phyloP scores from a whole-genome alignment of 2,888 invertebrate genomes.

The Lamproptera curius region DNA sequence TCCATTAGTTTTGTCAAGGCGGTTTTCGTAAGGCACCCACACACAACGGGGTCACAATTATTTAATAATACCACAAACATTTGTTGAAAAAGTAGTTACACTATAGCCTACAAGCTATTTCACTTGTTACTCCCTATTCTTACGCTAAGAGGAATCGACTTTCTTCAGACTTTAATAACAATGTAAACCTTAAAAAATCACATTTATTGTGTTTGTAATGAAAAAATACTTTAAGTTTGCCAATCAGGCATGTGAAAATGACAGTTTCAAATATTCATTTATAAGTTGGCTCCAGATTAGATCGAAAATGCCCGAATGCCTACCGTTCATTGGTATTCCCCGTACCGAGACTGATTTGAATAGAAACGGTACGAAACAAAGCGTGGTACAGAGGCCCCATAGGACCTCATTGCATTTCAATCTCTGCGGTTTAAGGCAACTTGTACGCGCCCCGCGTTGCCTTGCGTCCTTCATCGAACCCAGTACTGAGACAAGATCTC shows the following conservation, averaged over 20 bases:
- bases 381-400: slow-evolving; percentile 10
- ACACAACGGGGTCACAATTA: slow-evolving; percentile 28
- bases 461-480: slow-evolving; percentile 54
- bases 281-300: too few species aligned
- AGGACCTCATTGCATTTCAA: slow-evolving; percentile 13
- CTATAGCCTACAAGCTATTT: not conserved
- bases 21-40: slow-evolving; percentile 63
- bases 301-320: slow-evolving; percentile 16
- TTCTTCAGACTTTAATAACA: too few species aligned
- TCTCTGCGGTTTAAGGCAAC: slow-evolving; percentile 30
- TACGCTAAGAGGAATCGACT: too few species aligned
- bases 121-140: too few species aligned
- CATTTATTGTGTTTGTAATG: too few species aligned
- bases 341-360: slow-evolving; percentile 19
- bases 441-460: slow-evolving; percentile 60
- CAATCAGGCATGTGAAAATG: too few species aligned
- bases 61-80: not conserved
- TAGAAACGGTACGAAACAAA: slow-evolving; percentile 24
- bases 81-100: not conserved
- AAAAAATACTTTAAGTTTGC: too few species aligned
- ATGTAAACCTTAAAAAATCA: too few species aligned
- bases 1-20: slow-evolving; percentile 64
- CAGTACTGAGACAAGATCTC: slow-evolving; percentile 41
- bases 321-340: slow-evolving; percentile 16
- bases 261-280: too few species aligned